Percentiles rank a stretch among this genome's conserved stretches.
Conservation (phyloP, 2,113 vertebrate genomes). For the Scomber scombrus region DNA sequence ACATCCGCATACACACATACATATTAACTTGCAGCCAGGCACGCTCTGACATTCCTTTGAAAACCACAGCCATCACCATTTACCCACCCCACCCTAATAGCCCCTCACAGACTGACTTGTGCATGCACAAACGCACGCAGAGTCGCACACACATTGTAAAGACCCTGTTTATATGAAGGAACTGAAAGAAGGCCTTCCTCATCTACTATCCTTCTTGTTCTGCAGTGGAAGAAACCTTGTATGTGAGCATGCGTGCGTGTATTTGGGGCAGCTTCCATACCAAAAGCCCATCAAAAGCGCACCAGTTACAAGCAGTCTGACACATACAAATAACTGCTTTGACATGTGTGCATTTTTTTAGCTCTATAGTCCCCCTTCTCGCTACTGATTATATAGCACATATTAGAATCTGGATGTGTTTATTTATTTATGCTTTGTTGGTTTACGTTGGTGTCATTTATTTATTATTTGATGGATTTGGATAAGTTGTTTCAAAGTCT, state of each 20-base stretch:
- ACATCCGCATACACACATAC: slow-evolving; percentile 47
- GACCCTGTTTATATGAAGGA: slow-evolving; percentile 70
- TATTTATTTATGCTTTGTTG: neutral
- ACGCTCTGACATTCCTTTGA: slow-evolving; percentile 68
- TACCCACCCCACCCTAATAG: slow-evolving; percentile 71
- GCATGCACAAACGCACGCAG: slow-evolving; percentile 7
- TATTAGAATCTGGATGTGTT: no score
- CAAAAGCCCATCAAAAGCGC: neutral
- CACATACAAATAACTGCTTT: neutral
- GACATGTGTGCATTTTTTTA: neutral
- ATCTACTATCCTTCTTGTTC: slow-evolving; percentile 49
- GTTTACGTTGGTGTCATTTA: neutral
- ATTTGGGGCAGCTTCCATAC: neutral
- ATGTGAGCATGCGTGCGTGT: slow-evolving; percentile 18
- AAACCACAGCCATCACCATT: slow-evolving; percentile 75
- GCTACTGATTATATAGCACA: no score
- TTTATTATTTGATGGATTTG: slow-evolving; percentile 1
- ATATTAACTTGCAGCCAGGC: slow-evolving; percentile 57
- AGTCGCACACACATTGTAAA: slow-evolving; percentile 37
- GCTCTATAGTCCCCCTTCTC: neutral
- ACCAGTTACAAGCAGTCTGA: neutral
- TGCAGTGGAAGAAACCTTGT: slow-evolving; percentile 12
- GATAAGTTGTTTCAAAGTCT: neutral
- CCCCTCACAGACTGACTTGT: slow-evolving; percentile 39
- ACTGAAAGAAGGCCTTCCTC: slow-evolving; percentile 79